phyloP scores from a whole-genome alignment of 1,140 invertebrate genomes.

The Drosophila sproati region DNA sequence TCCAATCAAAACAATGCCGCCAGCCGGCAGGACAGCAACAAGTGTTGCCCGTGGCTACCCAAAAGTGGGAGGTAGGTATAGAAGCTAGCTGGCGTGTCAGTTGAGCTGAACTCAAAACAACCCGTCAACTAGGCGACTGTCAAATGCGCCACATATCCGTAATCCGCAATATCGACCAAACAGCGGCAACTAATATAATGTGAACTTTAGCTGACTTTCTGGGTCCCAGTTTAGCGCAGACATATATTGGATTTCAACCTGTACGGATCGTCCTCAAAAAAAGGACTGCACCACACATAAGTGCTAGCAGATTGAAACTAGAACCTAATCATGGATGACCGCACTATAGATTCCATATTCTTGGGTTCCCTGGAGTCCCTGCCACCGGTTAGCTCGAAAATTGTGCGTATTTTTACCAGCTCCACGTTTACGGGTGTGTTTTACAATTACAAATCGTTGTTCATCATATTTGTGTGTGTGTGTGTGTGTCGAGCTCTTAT shows the following conservation, averaged over 20 bases:
- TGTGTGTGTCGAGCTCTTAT: conserved; percentile 51
- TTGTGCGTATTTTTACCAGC: conserved; percentile 99
- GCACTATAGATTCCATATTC: conserved; percentile 95
- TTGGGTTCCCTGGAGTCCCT: conserved; percentile 94
- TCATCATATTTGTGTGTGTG: conserved; percentile 38
- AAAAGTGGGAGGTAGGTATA: background rate
- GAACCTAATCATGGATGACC: conserved; percentile 91
- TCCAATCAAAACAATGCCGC: conserved; percentile 56
- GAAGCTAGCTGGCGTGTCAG: conserved; percentile 45
- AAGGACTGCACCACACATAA: conserved; percentile 35
- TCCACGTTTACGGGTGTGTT: conserved; percentile 98
- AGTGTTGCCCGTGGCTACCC: conserved; percentile 48
- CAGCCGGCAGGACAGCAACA: conserved; percentile 41
- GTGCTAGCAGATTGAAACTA: conserved; percentile 3
- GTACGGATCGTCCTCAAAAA: conserved; percentile 38
- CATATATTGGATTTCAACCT: conserved; percentile 72
- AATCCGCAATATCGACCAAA: conserved; percentile 73
- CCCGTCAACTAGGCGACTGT: conserved; percentile 81
- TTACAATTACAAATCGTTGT: conserved; percentile 7
- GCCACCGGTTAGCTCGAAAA: conserved; percentile 98
- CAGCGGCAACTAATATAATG: conserved; percentile 49
- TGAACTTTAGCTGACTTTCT: conserved; percentile 73
- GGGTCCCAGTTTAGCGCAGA: conserved; percentile 66
- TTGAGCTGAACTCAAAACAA: conserved; percentile 74
- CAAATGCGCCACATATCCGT: conserved; percentile 74